Evolutionary conservation across 2,888 invertebrate genomes (phyloP), one percentile per base, ranked within the genome.

Genomic region (Omphaloscelis lunosa): DNA sequence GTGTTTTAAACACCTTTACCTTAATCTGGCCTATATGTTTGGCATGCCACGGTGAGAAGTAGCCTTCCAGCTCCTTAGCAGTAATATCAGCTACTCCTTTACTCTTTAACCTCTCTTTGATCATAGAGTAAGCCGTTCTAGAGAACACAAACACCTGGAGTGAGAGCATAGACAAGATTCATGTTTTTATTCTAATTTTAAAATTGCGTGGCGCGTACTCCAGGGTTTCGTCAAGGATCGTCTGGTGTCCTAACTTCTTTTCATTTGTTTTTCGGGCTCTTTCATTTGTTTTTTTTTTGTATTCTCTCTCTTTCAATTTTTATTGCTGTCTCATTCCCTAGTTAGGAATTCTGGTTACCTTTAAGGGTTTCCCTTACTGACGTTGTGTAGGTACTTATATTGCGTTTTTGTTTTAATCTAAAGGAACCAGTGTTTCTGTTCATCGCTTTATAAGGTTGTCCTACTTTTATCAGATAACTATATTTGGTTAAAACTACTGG

Each of bases 131-230:
- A 89, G 98, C 98, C 90, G 98, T 98, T 92, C 98, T 98, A 92
- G 98, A 98, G 97, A 98, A 99, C 80, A 99, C 99, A 96, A 98
- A 98, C 86, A 99, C 98, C 98, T 98, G 97, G 82, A 97, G 97
- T 94, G 94, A 96, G 95, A 95, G 95, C 93, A 95, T 93, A 95
- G 92, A 95, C 93, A 95, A 93, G 75, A 67, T 82, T 88, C 80
- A 84, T 79, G 34, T 69, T 84, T 86, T 85, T 81, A 77, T 78
- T 78, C 75, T 77, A 74, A 67, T 75, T 86, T 81, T 70, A 72
- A 72, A 73, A 70, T 73, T 71, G 72, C 74, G 74, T 73, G 84
- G 79, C 89, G 92, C 91, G 91, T 90, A 91, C 92, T 91, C 92
- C 89, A 87, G 90, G 83, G 69, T 84, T 80, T 75, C 65, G 59